Evolutionary conservation across 2,113 vertebrate genomes (phyloP), one percentile per base, ranked within the genome.

Genomic region (Bujurquina vittata): DNA sequence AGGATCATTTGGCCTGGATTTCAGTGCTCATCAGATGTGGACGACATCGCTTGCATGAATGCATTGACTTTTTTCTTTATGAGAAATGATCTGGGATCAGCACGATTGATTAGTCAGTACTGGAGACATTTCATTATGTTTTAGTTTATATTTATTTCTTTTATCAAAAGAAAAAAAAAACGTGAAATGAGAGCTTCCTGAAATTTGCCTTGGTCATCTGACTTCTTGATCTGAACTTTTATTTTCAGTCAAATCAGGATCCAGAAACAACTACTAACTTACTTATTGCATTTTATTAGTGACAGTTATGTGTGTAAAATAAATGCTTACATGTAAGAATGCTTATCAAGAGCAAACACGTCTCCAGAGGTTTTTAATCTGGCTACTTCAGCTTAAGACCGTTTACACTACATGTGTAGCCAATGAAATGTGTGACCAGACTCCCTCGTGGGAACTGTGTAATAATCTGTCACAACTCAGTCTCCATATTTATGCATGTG

Each of bases 181-280:
- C 43, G 1, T 29, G 23, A 72, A 69, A 43, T 23, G 63, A 67
- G 23, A 20, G 23, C 46, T 72, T 33, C 67, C 67, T 33, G 26
- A 72, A 31, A 54, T 72, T n/a, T 72, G 10, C n/a, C 0, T 46
- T n/a, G 67, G 67, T 72, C 46, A n/a, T 14, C 23, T 72, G 46
- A 72, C 26, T 72, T 72, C 46, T 72, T 72, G 5, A 72, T 12
- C 2, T 72, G 43, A 10, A 72, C 23, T 72, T 72, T 69, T 72
- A 43, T 52, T 49, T 69, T 31, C 15, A 31, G 43, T 72, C 18
- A 31, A 46, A 15, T 46, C 43, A 46, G 12, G 43, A 46, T 14
- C 12, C 49, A 52, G 17, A 52, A 52, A 54, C 67, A 31, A 11
- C 17, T 72, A 4, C 65, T 20, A 52, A 52, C 17, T 52, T 11